These are phyloP conservation scores for Gibbula magus DNA, from an alignment of 2,888 invertebrate genomes.

Conservation along the genomic window DNA sequence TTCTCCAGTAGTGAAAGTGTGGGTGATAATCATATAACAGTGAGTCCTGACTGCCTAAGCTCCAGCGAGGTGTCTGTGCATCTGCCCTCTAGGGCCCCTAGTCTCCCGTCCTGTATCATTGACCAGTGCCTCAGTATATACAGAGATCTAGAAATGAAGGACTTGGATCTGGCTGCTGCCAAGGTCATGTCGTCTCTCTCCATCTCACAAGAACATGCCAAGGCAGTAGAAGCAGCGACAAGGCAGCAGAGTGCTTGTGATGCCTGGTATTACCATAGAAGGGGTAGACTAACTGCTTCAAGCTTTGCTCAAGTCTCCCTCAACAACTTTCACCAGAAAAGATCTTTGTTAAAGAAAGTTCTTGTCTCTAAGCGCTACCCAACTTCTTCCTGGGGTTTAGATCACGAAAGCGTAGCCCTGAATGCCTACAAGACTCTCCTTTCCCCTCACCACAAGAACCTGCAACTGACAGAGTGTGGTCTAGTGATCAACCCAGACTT, in stretches of 20 bases:
- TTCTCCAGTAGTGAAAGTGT: too few species aligned
- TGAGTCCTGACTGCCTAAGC: too few species aligned
- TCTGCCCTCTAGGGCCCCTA: neutral
- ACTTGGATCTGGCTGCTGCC: neutral
- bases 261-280: slow-evolving; percentile 19
- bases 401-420: slow-evolving; percentile 23
- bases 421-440: neutral
- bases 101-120: neutral
- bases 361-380: slow-evolving; percentile 8
- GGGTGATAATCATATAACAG: too few species aligned
- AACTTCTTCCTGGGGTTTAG: slow-evolving; percentile 23
- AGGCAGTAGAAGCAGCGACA: neutral
- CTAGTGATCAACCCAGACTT: slow-evolving; percentile 3
- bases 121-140: neutral
- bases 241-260: neutral
- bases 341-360: neutral
- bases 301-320: slow-evolving; percentile 14
- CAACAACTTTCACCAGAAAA: neutral
- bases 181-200: neutral
- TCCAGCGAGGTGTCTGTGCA: too few species aligned
- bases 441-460: neutral
- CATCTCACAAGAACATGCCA: neutral
- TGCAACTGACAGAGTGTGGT: slow-evolving; percentile 23
- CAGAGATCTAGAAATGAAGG: neutral
- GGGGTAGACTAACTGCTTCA: slow-evolving; percentile 27